These are phyloP conservation scores for Seladonia tumulorum DNA, from an alignment of 2,888 invertebrate genomes.

Conservation along the genomic window DNA sequence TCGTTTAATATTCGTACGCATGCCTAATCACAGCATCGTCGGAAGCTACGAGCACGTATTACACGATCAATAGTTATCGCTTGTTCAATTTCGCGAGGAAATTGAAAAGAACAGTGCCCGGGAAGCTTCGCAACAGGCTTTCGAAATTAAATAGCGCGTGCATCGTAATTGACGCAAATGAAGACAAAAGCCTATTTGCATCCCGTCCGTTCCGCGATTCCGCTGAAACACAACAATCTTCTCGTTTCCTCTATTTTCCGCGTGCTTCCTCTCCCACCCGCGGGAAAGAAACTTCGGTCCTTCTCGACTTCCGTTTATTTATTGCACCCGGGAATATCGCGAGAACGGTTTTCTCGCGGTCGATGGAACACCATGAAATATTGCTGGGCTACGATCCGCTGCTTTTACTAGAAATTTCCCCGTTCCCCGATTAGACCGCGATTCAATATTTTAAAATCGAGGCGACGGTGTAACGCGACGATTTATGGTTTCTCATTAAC, in stretches of 20 bases:
- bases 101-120: not conserved
- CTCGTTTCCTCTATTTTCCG: not conserved
- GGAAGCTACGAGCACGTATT: not conserved
- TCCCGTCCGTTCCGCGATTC: not conserved
- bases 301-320: not conserved
- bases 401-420: conserved; percentile 2
- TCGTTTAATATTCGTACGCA: not conserved
- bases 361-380: conserved; percentile 17
- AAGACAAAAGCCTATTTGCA: conserved; percentile 21
- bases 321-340: not conserved
- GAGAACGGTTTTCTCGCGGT: not conserved
- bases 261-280: not conserved
- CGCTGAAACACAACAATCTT: not conserved
- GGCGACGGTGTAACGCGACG: not conserved
- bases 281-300: not conserved
- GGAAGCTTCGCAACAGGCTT: not conserved
- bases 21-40: not conserved
- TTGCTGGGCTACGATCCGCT: not conserved
- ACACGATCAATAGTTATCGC: not conserved
- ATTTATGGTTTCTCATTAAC: conserved; percentile 12
- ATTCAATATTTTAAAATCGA: conserved; percentile 27
- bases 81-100: not conserved
- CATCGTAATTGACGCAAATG: conserved; percentile 21
- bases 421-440: not conserved
- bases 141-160: conserved; percentile 8